Conservation (phyloP, 1,140 invertebrate genomes). For the Platorchestia sp. region DNA sequence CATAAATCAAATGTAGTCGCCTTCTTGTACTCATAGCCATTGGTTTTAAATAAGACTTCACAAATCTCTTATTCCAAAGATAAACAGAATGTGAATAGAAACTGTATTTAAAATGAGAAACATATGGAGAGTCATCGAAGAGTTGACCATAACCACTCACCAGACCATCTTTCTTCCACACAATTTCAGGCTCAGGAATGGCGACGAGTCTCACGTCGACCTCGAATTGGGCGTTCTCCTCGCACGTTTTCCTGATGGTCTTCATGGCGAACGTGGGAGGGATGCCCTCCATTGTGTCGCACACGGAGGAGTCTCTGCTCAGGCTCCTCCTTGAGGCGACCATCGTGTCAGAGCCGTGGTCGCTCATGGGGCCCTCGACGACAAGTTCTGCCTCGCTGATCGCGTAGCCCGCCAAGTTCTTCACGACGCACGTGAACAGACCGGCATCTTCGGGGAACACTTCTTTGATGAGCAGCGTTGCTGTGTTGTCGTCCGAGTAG, state of each 20-base stretch:
- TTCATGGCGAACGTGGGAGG: constrained; percentile 92
- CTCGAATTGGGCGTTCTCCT: constrained; percentile 84
- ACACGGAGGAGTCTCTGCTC: constrained; percentile 85
- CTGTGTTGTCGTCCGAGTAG: constrained; percentile 89
- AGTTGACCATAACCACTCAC: constrained; percentile 17
- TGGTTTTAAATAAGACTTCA: too few species aligned
- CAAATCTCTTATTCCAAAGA: too few species aligned
- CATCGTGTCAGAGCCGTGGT: constrained; percentile 88
- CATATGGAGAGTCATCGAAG: neutral
- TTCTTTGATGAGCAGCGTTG: constrained; percentile 93
- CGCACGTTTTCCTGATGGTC: constrained; percentile 85
- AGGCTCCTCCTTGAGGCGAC: constrained; percentile 67
- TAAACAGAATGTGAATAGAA: neutral
- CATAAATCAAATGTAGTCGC: too few species aligned
- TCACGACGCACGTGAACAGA: constrained; percentile 95
- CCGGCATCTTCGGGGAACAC: constrained; percentile 98
- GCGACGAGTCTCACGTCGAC: constrained; percentile 88
- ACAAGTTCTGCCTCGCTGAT: constrained; percentile 90
- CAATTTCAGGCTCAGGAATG: constrained; percentile 90
- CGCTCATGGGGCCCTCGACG: constrained; percentile 88
- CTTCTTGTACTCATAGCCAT: too few species aligned
- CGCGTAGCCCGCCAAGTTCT: constrained; percentile 93
- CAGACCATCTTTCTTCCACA: constrained; percentile 76
- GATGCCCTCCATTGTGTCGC: constrained; percentile 91
- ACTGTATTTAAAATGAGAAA: neutral